phyloP scores from a whole-genome alignment of 1,140 invertebrate genomes.

The Solenopsis fugax region DNA sequence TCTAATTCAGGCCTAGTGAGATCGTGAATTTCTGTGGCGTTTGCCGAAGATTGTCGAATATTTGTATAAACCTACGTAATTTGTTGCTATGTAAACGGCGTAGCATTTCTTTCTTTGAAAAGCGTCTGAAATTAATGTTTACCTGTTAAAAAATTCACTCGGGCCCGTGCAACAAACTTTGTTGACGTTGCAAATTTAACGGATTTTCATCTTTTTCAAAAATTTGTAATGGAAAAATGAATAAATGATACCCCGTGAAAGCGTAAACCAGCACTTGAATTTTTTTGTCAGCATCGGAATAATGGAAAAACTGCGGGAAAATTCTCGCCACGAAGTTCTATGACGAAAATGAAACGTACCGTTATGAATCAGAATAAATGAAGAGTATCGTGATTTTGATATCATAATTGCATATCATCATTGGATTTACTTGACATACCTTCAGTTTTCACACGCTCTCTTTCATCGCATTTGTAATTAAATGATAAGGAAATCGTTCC shows the following conservation, averaged over 20 bases:
- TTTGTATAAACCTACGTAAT: constrained; percentile 1
- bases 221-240: constrained; percentile 65
- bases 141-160: constrained; percentile 15
- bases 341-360: constrained; percentile 34
- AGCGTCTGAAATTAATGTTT: constrained; percentile 23
- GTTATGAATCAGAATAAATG: constrained; percentile 34
- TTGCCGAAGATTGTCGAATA: not conserved
- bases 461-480: constrained; percentile 28
- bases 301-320: constrained; percentile 58
- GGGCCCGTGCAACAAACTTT: constrained; percentile 5
- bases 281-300: constrained; percentile 43
- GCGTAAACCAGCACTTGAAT: constrained; percentile 36
- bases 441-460: not conserved
- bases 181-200: constrained; percentile 48
- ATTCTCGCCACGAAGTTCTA: constrained; percentile 26
- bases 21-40: not conserved
- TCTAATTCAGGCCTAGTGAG: too few relatives aligned
- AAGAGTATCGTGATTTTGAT: constrained; percentile 36
- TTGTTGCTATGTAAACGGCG: not conserved
- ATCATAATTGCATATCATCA: constrained; percentile 33
- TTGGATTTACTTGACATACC: constrained; percentile 7
- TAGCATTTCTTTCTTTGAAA: not conserved
- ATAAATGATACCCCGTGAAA: constrained; percentile 68
- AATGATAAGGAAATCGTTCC: constrained; percentile 9
- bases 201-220: constrained; percentile 42